phyloP scores from a whole-genome alignment of 2,113 vertebrate species.

The Ahaetulla prasina region DNA sequence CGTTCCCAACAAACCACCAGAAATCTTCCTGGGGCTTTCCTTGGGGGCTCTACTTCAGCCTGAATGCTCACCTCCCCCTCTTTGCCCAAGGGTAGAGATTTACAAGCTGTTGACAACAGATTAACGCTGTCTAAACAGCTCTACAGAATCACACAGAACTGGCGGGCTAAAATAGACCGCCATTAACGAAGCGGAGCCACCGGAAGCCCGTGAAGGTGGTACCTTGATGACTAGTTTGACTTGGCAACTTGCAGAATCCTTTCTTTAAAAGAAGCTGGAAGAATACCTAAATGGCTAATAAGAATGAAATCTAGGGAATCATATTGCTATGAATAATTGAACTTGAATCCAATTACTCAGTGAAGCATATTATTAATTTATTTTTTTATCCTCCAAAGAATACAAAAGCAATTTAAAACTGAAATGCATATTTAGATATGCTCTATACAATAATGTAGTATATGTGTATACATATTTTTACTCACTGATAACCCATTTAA shows the following conservation, averaged over 20 bases:
- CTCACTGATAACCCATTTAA: neutral
- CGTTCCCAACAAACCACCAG: too few species aligned
- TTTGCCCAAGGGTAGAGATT: too few species aligned
- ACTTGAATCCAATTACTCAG: neutral
- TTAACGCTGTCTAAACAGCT: too few species aligned
- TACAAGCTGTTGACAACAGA: too few species aligned
- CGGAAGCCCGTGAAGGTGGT: neutral
- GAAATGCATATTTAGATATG: neutral
- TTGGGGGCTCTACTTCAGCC: too few species aligned
- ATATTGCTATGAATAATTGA: neutral
- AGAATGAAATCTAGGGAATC: neutral
- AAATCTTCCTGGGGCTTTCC: too few species aligned
- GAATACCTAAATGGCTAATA: neutral
- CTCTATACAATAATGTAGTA: neutral
- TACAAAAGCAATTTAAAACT: neutral
- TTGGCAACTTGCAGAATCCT: neutral
- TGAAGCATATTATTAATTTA: neutral
- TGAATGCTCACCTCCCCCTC: too few species aligned
- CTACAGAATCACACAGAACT: too few species aligned
- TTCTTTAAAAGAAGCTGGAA: neutral
- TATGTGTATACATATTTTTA: neutral
- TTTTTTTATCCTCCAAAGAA: neutral
- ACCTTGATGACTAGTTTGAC: neutral
- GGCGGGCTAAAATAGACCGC: too few species aligned
- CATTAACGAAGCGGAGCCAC: too few species aligned